Conservation (phyloP, 2,888 invertebrate species). For the Chesias legatella region DNA sequence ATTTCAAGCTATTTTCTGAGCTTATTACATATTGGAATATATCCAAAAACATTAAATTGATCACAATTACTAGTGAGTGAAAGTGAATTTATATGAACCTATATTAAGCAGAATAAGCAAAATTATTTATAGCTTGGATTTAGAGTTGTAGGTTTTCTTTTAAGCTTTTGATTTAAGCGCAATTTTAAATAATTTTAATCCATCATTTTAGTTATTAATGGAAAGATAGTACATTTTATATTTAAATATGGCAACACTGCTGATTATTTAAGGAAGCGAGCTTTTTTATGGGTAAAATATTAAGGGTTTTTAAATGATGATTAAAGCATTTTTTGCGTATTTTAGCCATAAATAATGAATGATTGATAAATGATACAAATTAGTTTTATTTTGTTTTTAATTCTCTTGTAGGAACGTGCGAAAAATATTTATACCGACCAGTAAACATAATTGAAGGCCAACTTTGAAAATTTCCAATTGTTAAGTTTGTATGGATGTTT, state of each 20-base stretch:
- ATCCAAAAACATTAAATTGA: too few relatives aligned
- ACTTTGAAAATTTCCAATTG: too few relatives aligned
- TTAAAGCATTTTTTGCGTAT: conserved; percentile 42
- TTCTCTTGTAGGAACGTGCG: conserved; percentile 35
- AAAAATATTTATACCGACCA: conserved; percentile 1
- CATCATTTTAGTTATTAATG: conserved; percentile 42
- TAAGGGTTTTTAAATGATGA: conserved; percentile 19
- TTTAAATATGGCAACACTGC: conserved; percentile 45
- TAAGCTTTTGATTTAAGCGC: conserved; percentile 5
- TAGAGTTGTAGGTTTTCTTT: not conserved
- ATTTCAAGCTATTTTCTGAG: too few relatives aligned
- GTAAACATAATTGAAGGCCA: too few relatives aligned
- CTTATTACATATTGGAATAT: too few relatives aligned
- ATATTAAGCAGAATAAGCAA: too few relatives aligned
- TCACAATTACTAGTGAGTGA: too few relatives aligned
- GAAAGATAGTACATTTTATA: conserved; percentile 29
- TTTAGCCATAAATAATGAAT: conserved; percentile 33
- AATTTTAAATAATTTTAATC: conserved; percentile 26
- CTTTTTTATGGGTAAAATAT: conserved; percentile 46
- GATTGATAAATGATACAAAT: conserved; percentile 50
- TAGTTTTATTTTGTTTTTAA: conserved; percentile 44
- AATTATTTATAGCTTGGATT: too few relatives aligned
- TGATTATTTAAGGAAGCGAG: conserved; percentile 50
- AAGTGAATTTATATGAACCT: too few relatives aligned
- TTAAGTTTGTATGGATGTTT: too few relatives aligned